These are phyloP conservation scores for Drosophila parvula DNA, from an alignment of 1,140 invertebrate genomes.

Conservation along the genomic window DNA sequence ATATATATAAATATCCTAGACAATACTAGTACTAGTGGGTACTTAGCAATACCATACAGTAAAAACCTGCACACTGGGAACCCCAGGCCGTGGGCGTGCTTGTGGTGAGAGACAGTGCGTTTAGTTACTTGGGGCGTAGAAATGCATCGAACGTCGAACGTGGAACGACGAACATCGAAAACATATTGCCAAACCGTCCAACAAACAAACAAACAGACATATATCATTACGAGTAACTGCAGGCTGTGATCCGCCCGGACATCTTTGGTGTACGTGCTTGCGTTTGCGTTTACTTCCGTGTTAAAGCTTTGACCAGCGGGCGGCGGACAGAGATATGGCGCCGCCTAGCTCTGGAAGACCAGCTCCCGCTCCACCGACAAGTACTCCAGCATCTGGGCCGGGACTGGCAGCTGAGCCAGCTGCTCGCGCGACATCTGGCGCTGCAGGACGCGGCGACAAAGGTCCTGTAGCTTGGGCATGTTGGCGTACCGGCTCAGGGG, in stretches of 20 bases:
- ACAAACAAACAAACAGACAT: conserved; percentile 31
- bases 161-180: conserved; percentile 25
- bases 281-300: conserved; percentile 27
- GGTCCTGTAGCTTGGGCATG: conserved; percentile 89
- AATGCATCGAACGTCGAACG: conserved; percentile 52
- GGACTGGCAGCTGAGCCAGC: conserved; percentile 89
- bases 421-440: conserved; percentile 89
- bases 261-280: conserved; percentile 67
- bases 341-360: conserved; percentile 81
- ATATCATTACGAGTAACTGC: conserved; percentile 29
- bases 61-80: conserved; percentile 59
- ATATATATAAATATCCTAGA: conserved; percentile 38
- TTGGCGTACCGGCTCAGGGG: conserved; percentile 91
- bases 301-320: too few relatives aligned
- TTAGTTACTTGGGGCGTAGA: conserved; percentile 51
- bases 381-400: conserved; percentile 88
- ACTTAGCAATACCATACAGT: conserved; percentile 65
- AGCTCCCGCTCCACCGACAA: conserved; percentile 87
- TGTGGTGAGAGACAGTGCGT: conserved; percentile 50
- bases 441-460: conserved; percentile 91
- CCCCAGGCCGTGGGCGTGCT: conserved; percentile 11
- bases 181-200: conserved; percentile 47
- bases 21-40: conserved; percentile 54
- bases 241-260: conserved; percentile 35
- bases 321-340: background rate